Base-by-base conservation (phyloP, 1,140 invertebrate species). In the Phymorhynchus buccinoides region DNA sequence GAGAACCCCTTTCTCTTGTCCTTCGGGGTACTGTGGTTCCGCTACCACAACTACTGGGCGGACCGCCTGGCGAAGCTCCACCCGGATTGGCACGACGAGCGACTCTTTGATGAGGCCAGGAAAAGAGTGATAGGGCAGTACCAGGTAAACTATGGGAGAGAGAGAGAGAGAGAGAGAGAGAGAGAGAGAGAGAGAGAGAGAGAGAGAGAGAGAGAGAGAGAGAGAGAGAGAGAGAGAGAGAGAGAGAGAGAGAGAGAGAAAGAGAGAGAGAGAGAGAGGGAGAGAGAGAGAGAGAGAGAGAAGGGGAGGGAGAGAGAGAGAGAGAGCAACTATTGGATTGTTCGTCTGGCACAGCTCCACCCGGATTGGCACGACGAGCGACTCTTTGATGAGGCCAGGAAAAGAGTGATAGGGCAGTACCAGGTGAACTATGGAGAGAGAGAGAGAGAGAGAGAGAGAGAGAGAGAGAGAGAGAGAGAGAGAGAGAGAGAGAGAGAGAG, bases 1-100 rank as follows among this genome's bases (percentile, higher is more conserved):
- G 98, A 99, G 93, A 99, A 99, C 93, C 98, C 98, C 0, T 97
- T 97, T 1, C 93, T 99, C 84, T 94, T 99, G n/a, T 96, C 97
- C 0, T 97, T 99, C 88, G 97, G 97, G 2, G 96, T 99, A 79
- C 91, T 99, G 7, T 97, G 99, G 90, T 97, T 98, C 91, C 96
- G 98, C 1, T 99, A 97, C 96, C 98, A 99, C 93, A 99, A 99
- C 92, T 95, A 96, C 0, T 94, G 99, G 6, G 98, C 98, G 0
- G 93, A 94, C 0, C 94, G 96, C 14, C 95, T 99, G 1, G 44
- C 48, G 6, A 42, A 32, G 6, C 56, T 32, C 16, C 52, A 99
- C 94, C 96, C 97, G 0, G 95, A 96, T 80, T 99, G 98, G 97
- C 96, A 95, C 12, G 98, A 99, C 89, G 98, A 99, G 92, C 97